Conservation (phyloP, 2,113 vertebrate genomes). For the Zootoca vivipara region DNA sequence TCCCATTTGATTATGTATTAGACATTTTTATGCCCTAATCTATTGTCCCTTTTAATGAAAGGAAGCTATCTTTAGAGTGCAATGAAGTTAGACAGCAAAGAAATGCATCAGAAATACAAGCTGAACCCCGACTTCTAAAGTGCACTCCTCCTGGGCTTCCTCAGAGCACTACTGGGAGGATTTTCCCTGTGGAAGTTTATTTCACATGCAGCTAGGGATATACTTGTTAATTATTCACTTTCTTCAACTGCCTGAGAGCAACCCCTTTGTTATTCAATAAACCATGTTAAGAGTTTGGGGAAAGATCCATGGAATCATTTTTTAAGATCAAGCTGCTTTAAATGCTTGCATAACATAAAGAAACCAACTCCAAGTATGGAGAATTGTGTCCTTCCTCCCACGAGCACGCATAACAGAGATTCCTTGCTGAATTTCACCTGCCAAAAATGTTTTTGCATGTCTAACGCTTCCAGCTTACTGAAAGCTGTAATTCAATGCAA, state of each 20-base stretch:
- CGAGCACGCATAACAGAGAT: constrained; percentile 65
- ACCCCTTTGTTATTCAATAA: constrained; percentile 7
- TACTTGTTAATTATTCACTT: constrained; percentile 16
- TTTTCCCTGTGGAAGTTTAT: neutral
- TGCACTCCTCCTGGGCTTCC: neutral
- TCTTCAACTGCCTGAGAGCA: neutral
- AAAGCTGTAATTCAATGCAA: constrained; percentile 32
- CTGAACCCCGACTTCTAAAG: neutral
- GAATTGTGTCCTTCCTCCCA: constrained; percentile 71
- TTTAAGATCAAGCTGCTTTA: constrained; percentile 25
- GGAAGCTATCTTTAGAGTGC: neutral
- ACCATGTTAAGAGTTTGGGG: constrained; percentile 20
- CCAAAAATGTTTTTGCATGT: constrained; percentile 57
- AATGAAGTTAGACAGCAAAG: neutral
- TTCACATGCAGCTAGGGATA: neutral
- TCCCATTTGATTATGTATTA: neutral
- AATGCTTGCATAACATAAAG: constrained; percentile 31
- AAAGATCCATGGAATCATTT: constrained; percentile 33
- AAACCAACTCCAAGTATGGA: constrained; percentile 65
- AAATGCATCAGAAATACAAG: neutral
- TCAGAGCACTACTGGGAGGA: neutral
- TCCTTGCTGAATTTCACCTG: constrained; percentile 60
- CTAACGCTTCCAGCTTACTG: constrained; percentile 50
- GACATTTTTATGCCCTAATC: neutral
- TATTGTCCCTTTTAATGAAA: neutral